Conservation (phyloP, 2,113 vertebrate species). For the Hippocampus comes region DNA sequence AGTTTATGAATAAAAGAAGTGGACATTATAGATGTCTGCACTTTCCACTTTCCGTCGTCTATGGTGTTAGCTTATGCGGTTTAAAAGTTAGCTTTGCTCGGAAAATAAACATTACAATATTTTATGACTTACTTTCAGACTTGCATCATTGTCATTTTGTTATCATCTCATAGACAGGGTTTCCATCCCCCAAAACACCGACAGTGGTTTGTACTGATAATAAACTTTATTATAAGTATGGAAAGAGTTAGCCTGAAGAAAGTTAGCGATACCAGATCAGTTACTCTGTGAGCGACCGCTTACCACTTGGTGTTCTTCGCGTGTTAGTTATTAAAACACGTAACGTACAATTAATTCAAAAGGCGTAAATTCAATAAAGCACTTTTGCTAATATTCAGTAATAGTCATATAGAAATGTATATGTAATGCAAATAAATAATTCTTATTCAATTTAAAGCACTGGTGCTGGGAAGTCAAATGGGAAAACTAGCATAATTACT, state of each 20-base stretch:
- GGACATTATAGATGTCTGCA: background rate
- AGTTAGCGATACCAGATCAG: too few relatives aligned
- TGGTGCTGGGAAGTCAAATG: too few relatives aligned
- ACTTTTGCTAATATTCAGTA: background rate
- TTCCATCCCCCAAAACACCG: background rate
- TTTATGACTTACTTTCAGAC: background rate
- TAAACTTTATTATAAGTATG: background rate
- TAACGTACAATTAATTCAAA: too few relatives aligned
- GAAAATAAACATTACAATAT: background rate
- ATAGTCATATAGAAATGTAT: background rate
- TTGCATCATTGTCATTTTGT: background rate
- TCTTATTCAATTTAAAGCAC: too few relatives aligned
- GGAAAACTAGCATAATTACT: too few relatives aligned
- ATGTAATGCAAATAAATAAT: too few relatives aligned
- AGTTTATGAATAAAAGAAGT: background rate
- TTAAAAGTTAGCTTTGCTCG: background rate
- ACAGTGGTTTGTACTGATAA: background rate
- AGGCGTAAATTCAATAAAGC: too few relatives aligned
- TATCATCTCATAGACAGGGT: background rate
- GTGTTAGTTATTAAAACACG: background rate
- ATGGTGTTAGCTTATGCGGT: background rate
- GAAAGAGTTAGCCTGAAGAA: background rate
- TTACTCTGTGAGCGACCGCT: too few relatives aligned
- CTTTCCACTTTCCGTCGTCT: background rate
- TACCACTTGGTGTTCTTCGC: background rate